Evolutionary conservation across 2,113 vertebrate species (phyloP).

Genomic region (Cathartes aura): DNA sequence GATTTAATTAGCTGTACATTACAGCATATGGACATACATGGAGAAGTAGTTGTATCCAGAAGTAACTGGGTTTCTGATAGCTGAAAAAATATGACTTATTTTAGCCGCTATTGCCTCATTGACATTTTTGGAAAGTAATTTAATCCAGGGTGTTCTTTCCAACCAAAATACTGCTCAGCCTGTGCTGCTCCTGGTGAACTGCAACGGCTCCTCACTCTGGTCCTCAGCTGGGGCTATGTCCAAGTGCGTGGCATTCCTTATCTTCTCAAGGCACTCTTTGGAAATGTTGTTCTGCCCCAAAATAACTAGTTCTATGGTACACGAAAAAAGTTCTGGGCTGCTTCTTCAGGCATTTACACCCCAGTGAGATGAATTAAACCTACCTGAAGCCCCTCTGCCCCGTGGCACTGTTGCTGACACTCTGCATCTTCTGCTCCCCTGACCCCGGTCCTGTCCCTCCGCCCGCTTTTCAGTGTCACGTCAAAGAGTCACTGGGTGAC

Average conservation of each 20-base stretch:
- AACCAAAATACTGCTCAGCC: background rate
- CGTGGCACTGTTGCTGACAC: background rate
- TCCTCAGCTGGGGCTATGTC: background rate
- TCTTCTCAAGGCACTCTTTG: background rate
- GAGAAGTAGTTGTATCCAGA: background rate
- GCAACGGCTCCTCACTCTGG: background rate
- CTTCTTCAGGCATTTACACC: background rate
- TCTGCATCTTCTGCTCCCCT: background rate
- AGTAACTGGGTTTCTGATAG: background rate
- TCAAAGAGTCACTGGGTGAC: fast-evolving
- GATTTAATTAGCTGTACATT: background rate
- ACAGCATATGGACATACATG: too few relatives aligned
- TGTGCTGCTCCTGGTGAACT: background rate
- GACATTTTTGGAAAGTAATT: background rate
- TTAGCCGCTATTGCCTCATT: background rate
- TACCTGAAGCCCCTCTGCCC: background rate
- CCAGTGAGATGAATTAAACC: background rate
- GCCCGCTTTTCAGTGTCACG: fast-evolving
- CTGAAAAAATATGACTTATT: background rate
- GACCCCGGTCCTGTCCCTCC: background rate
- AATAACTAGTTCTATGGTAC: background rate
- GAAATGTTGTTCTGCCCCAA: background rate
- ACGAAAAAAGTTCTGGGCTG: background rate
- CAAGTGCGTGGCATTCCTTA: background rate
- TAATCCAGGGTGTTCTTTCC: background rate